Base-by-base conservation (phyloP, 1,140 invertebrate genomes). In the Caenorhabditis briggsae region DNA sequence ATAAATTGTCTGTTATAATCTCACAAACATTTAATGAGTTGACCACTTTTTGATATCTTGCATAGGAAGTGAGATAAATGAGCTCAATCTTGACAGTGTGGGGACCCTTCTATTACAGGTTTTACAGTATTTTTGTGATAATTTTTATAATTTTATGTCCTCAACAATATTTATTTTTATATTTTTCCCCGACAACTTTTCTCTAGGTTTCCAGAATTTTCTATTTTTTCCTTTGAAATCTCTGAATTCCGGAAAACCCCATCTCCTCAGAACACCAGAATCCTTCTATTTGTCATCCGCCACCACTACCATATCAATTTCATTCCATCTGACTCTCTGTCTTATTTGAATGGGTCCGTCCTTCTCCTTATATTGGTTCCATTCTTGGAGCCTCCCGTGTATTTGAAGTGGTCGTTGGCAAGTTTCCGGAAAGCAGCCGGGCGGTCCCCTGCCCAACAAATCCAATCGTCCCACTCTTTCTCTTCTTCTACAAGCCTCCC, bases 391-490 rank as follows among this genome's bases (percentile, higher is more conserved):
- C 8, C 20, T 43, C 50, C 70, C 48, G 43, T 50, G 55, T 82
- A 3, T 20, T 58, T 48, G 48, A 55, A 16, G n/a, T 55, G 16
- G 48, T 82, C 55, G 53, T 58, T 55, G 53, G 25, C 82, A 58
- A 83, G 53, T 58, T 58, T 83, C 82, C 53, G 56, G 53, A 58
- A 59, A 83, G 56, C 55, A 48, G 78, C 20, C 20, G 8, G 33
- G 33, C 25, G 50, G 82, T 14, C 20, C 53, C 43, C 25, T 58
- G 6, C 14, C 55, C 6, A n/a, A 18, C 53, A 83, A 58, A 83
- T 58, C 82, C 82, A 56, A 58, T 83, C 82, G 20, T 55, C 48
- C 20, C 23, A 82, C 78, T 82, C 48, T 82, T 25, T 43, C 55
- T 55, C 12, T 43, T 78, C 20, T 53, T 53, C 50, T 33, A 33